Base-by-base conservation (phyloP, 2,797 vertebrate genomes). In the Myiothlypis coronata region DNA sequence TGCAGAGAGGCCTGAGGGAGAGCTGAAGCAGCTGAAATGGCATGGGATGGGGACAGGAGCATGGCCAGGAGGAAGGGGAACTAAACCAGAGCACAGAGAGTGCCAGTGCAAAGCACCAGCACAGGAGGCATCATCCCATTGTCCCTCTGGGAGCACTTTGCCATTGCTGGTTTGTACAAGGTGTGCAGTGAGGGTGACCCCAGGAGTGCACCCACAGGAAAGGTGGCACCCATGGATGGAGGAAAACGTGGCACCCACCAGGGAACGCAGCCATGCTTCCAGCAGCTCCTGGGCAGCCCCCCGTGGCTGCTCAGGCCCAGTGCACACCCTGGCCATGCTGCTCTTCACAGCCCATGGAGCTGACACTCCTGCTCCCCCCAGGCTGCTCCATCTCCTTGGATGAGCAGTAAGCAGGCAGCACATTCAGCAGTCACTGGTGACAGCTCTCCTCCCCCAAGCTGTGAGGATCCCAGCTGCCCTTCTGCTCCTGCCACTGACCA, bases 151-250 rank as follows among this genome's bases (percentile, higher is more conserved):
- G 4, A 46, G 16, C 37, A 6, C 24, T 14, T 7, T 6, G 39
- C 13, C 39, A 3, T 1, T 13, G 52, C 57, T 39, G 56, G 17
- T 43, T 2, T 2, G 57, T 44, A 35, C 37, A 12, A 12, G 59
- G 32, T 2, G 12, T 3, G n/a, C 3, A 1, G 22, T 0, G 6
- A 32, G 27, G 41, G 23, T 0, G 8, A 8, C 1, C 1, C 3
- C 53, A 26, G 79, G 22, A 64, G 19, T 0, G 1, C 30, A 10
- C 11, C 3, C n/a, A 4, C 55, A 18, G 34, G 67, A 35, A 37
- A 27, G 56, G 24, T 12, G 35, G 24, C 50, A 53, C n/a, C 2
- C 52, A 21, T 39, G 37, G 37, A 39, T 39, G 37, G 37, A 39
- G 4, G 49, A 11, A 14, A 55, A n/a, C 20, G n/a, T 9, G 13